Evolutionary conservation across 2,888 invertebrate genomes (phyloP), one percentile per base, ranked within the genome.

Genomic region (Drosophila atripex): DNA sequence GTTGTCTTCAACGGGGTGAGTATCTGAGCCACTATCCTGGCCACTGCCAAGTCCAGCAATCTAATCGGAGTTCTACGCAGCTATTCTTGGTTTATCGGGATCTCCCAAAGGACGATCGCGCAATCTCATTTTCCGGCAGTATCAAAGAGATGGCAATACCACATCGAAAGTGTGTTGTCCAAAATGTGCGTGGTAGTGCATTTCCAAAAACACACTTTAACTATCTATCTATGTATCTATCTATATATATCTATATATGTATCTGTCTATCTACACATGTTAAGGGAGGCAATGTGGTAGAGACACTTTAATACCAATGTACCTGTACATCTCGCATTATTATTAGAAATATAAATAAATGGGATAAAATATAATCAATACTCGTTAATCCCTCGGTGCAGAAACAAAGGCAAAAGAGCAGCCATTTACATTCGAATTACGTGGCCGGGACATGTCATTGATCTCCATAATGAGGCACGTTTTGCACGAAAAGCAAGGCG

Each of bases 341-440:
- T n/a, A n/a, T 35, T 35, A n/a, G 35, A 35, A 35, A 28, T 28
- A 28, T 28, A 7, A 35, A 35, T 35, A 35, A 35, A 35, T 35
- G 35, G 6, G 35, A 35, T 35, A n/a, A 35, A 35, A 35, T 35
- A 35, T 35, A 35, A 35, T 35, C 35, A n/a, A 35, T 35, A 35
- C n/a, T 35, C n/a, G 35, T 35, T 35, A 35, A 35, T 35, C 35
- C 35, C n/a, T n/a, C 35, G 7, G n/a, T n/a, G 2, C 5, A n/a
- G n/a, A 32, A n/a, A 32, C 32, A 35, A 35, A 35, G 6, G n/a
- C 12, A 35, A 35, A 75, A 77, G 70, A 64, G 63, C 71, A 79
- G 65, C 80, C 77, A 77, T 86, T 80, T 75, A 60, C 68, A 77
- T 73, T 71, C 63, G 68, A 71, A 75, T 60, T 76, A 59, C 75